Evolutionary conservation across 1,140 invertebrate genomes (phyloP), one percentile per base, ranked within the genome.

Genomic region (Philopotamus ludificatus): DNA sequence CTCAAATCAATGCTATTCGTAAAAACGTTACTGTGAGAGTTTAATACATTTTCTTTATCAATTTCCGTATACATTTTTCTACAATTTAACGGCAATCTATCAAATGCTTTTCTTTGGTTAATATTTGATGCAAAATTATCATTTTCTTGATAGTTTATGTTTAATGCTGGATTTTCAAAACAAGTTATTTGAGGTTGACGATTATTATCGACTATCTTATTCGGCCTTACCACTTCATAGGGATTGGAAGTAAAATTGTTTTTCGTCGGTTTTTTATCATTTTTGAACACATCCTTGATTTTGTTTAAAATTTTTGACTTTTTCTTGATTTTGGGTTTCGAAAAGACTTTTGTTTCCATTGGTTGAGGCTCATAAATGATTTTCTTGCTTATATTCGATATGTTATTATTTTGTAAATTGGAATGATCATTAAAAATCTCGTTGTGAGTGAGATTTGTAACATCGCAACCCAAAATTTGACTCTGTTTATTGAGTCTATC

Each of bases 251-350:
- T 51, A n/a, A n/a, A n/a, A n/a, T 78, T 76, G 18, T 71, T 68
- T 26, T 42, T 20, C n/a, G 25, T 15, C 16, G 23, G 39, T 57
- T 63, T 78, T 73, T 81, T 81, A 3, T 81, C 78, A 3, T 72
- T 55, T 73, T 79, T 81, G 23, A 81, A 81, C 18, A 76, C 79
- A 58, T 77, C 79, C 66, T 78, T 79, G 10, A 81, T 70, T 9
- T 77, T 80, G 67, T 77, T 79, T 25, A 79, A 77, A 1, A 81
- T 77, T 71, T 77, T 79, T 39, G 77, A 78, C 2, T 79, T 79
- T 28, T 80, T 65, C 63, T n/a, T n/a, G n/a, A n/a, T n/a, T n/a
- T n/a, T n/a, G n/a, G n/a, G n/a, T n/a, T 39, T 53, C 51, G 39
- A 7, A 10, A n/a, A 20, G 44, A 26, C 20, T 45, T 44, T n/a